Evolutionary conservation across 2,888 invertebrate species (phyloP), one percentile per base, ranked within the genome.

Genomic region (Drosophila ustulata): DNA sequence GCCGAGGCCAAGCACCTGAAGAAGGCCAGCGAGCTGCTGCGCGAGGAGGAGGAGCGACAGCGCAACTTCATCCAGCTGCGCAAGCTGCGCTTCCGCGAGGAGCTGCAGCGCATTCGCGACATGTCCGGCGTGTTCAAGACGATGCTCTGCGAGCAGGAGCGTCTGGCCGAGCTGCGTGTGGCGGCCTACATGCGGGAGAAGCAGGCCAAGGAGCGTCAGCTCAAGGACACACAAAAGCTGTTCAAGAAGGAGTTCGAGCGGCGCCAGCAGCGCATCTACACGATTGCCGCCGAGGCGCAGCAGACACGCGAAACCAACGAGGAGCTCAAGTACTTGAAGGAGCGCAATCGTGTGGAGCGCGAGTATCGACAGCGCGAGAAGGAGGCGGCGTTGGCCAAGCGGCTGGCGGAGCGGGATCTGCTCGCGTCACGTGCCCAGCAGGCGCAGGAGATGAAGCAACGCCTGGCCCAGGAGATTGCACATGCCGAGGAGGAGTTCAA

Each of bases 321-420:
- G 39, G 92, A 92, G 68, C 82, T 92, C 41, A 86, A 84, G 26
- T 90, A 92, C 37, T 72, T 91, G 0, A 88, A 91, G 9, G 92
- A 92, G 7, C 91, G 91, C 50, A 92, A 93, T 71, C 89, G 90
- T 28, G 90, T 92, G 13, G 93, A 93, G 69, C 91, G 93, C 1
- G 92, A 92, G 70, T 93, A 92, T 68, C 80, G 93, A 0, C 88
- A 86, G 47, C 91, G 90, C 7, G 92, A 92, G 55, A 91, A 90
- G 66, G 89, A 91, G 53, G 89, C 91, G 0, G 92, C 86, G 0
- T 28, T 92, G 13, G 88, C 89, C 9, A 90, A 91, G 46, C 88
- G 89, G 5, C 85, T 90, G 71, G 71, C 89, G 0, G 92, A 92
- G 56, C 80, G 89, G 3, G 89, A 92, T 25, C 51, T 93, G 13